Conservation (phyloP, 2,888 invertebrate species). For the Keiferia lycopersicella region DNA sequence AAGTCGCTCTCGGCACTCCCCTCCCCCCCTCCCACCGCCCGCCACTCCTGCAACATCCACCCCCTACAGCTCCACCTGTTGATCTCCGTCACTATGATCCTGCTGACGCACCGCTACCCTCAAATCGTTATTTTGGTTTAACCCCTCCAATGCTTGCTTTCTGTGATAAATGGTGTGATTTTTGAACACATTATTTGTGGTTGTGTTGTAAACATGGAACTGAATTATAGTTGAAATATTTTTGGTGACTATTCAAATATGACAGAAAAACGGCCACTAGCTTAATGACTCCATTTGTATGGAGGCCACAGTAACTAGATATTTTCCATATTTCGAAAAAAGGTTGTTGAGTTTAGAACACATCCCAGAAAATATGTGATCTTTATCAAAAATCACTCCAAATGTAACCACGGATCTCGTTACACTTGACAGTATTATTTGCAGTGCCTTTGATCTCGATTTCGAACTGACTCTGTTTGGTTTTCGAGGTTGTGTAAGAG, state of each 20-base stretch:
- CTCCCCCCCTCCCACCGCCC: slow-evolving; percentile 56
- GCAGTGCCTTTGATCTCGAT: slow-evolving; percentile 58
- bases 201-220: too few relatives aligned
- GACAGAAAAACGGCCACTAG: too few relatives aligned
- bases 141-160: slow-evolving; percentile 53
- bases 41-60: slow-evolving; percentile 82
- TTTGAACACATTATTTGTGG: too few relatives aligned
- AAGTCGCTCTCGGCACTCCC: slow-evolving; percentile 80
- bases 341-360: too few relatives aligned
- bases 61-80: slow-evolving; percentile 85
- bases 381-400: neutral
- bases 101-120: slow-evolving; percentile 85
- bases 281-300: too few relatives aligned
- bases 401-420: slow-evolving; percentile 53
- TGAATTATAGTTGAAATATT: too few relatives aligned
- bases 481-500: slow-evolving; percentile 40
- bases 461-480: slow-evolving; percentile 31
- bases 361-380: too few relatives aligned
- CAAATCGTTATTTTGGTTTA: slow-evolving; percentile 84
- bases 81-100: slow-evolving; percentile 84
- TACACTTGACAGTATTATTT: slow-evolving; percentile 59
- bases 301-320: too few relatives aligned
- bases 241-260: too few relatives aligned
- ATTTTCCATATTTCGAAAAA: too few relatives aligned
- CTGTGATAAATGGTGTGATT: slow-evolving; percentile 45